A percentile compares a stretch with the other conserved stretches of the same genome.
phyloP scores from a whole-genome alignment of 2,888 invertebrate species.

The Hirtodrosophila confusa region DNA sequence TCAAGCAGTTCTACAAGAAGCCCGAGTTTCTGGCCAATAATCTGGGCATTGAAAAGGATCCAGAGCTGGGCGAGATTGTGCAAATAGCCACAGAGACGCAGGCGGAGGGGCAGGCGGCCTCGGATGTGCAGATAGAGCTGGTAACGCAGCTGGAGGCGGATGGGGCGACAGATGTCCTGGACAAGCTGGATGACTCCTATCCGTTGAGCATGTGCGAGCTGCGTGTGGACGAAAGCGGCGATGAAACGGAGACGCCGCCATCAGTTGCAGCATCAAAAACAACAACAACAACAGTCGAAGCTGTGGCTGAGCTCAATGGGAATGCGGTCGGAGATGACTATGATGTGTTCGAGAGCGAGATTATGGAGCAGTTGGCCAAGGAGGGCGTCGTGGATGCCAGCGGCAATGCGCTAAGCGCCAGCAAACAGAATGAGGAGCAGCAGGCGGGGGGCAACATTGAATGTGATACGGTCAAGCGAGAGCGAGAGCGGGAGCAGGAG shows the following conservation, averaged over 20 bases:
- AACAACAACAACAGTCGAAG: background rate
- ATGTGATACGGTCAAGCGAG: constrained; percentile 28
- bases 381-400: constrained; percentile 60
- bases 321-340: constrained; percentile 25
- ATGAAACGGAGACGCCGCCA: constrained; percentile 17
- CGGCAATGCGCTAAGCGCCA: constrained; percentile 67
- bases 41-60: constrained; percentile 84
- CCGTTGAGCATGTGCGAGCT: constrained; percentile 63
- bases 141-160: constrained; percentile 8
- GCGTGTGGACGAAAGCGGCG: constrained; percentile 68
- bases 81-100: constrained; percentile 74
- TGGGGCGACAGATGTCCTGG: constrained; percentile 5
- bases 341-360: constrained; percentile 65
- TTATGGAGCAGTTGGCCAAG: constrained; percentile 57
- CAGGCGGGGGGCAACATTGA: constrained; percentile 6
- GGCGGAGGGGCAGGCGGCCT: constrained; percentile 1
- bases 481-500: constrained; percentile 1
- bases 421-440: constrained; percentile 11
- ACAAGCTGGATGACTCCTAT: constrained; percentile 32
- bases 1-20: constrained; percentile 84
- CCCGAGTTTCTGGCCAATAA: constrained; percentile 84
- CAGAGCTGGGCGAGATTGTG: constrained; percentile 84
- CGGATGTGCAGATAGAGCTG: constrained; percentile 6
- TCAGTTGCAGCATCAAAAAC: background rate
- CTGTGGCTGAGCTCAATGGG: background rate